A percentile compares a stretch with the other conserved stretches of the same genome.
Conservation (phyloP, 2,113 vertebrate genomes). For the Ailuropoda melanoleuca region DNA sequence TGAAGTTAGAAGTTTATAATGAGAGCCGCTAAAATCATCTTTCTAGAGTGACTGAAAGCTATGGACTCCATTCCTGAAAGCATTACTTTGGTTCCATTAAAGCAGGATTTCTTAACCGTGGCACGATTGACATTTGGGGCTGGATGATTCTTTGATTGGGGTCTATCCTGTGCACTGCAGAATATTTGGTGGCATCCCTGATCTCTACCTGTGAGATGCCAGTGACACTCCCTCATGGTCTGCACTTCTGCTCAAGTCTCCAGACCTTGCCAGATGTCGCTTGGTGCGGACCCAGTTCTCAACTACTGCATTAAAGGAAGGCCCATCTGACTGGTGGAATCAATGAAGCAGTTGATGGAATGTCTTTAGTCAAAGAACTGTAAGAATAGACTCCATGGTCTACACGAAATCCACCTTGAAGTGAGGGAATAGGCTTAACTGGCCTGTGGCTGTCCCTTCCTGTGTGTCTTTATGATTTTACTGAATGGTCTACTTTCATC, state of each 20-base stretch:
- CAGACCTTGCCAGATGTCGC: neutral
- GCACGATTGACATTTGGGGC: neutral
- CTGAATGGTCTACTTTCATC: neutral
- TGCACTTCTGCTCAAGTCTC: neutral
- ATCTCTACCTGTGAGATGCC: neutral
- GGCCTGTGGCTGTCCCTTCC: neutral
- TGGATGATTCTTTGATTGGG: neutral
- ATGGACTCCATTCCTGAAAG: neutral
- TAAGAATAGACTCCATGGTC: neutral
- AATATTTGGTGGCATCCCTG: neutral
- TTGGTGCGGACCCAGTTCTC: neutral
- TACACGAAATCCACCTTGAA: neutral
- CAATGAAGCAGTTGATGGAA: neutral
- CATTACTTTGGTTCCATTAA: neutral
- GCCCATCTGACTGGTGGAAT: neutral
- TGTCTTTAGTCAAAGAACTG: neutral
- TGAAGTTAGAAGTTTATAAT: constrained; percentile 5
- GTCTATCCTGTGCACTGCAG: neutral
- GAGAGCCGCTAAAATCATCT: neutral
- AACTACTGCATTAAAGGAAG: neutral
- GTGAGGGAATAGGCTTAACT: neutral
- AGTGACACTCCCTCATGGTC: neutral
- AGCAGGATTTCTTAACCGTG: neutral
- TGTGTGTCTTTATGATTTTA: neutral
- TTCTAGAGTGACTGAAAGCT: neutral